These are phyloP conservation scores for Melanchra persicariae DNA, from an alignment of 2,888 invertebrate genomes.

Conservation along the genomic window DNA sequence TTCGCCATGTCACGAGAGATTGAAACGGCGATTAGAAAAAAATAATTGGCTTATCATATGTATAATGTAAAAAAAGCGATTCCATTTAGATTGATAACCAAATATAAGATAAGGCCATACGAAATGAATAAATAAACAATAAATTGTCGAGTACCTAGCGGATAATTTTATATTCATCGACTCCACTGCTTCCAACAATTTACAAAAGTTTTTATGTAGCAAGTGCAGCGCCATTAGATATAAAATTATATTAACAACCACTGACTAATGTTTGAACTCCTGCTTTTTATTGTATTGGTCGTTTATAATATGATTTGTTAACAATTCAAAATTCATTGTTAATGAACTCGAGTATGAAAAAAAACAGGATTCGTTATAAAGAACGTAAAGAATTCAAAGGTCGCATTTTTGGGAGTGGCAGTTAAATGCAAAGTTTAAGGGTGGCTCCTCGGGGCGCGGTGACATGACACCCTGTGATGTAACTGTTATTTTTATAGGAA, in stretches of 20 bases:
- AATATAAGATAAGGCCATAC: background rate
- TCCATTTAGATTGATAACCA: background rate
- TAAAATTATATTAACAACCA: conserved; percentile 66
- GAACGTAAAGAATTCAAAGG: conserved; percentile 64
- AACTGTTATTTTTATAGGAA: conserved; percentile 82
- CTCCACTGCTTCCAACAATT: conserved; percentile 55
- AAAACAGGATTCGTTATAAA: conserved; percentile 41
- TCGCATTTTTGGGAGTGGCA: conserved; percentile 74
- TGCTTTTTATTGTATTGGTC: conserved; percentile 46
- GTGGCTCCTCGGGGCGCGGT: conserved; percentile 69
- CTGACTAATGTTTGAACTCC: conserved; percentile 64
- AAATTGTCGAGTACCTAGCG: background rate
- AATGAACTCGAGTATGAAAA: conserved; percentile 22
- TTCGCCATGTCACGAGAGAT: conserved; percentile 26
- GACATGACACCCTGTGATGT: conserved; percentile 71
- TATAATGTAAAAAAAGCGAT: background rate
- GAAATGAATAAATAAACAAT: background rate
- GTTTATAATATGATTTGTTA: conserved; percentile 43
- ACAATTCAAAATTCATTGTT: conserved; percentile 25
- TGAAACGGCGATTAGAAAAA: conserved; percentile 23
- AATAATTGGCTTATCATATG: conserved; percentile 1
- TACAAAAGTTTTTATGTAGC: conserved; percentile 60
- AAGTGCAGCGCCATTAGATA: conserved; percentile 63
- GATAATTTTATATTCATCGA: conserved; percentile 36
- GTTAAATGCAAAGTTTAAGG: conserved; percentile 82